Evolutionary conservation across 1,140 invertebrate genomes (phyloP).

Genomic region (Megalopta genalis): DNA sequence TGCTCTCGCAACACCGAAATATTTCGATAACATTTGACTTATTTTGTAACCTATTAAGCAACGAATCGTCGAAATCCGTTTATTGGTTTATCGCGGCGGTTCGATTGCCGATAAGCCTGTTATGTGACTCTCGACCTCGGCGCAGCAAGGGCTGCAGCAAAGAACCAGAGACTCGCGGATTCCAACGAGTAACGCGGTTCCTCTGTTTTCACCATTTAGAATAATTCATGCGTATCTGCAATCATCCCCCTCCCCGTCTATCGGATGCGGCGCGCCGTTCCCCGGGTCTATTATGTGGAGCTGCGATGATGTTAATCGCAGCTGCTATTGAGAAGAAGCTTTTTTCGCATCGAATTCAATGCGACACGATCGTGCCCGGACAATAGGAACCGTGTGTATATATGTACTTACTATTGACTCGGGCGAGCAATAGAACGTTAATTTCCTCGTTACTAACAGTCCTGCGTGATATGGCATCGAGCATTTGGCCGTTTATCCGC

Average conservation of each 20-base stretch:
- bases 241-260: background rate
- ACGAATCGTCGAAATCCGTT: background rate
- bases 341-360: background rate
- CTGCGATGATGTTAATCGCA: background rate
- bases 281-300: background rate
- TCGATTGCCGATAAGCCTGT: background rate
- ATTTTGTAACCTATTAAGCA: background rate
- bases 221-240: background rate
- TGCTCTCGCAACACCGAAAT: no score
- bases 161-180: no score
- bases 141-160: no score
- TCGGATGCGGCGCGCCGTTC: background rate
- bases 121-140: background rate
- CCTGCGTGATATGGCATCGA: background rate
- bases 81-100: background rate
- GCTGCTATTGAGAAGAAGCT: background rate
- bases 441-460: slow-evolving; percentile 1
- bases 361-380: background rate
- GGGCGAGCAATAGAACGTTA: background rate
- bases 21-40: no score
- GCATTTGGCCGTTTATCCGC: background rate
- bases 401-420: slow-evolving; percentile 1
- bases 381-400: background rate
- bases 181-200: background rate
- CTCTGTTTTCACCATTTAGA: background rate